Evolutionary conservation across 2,888 invertebrate species (phyloP).

Genomic region (Argynnis bischoffii): DNA sequence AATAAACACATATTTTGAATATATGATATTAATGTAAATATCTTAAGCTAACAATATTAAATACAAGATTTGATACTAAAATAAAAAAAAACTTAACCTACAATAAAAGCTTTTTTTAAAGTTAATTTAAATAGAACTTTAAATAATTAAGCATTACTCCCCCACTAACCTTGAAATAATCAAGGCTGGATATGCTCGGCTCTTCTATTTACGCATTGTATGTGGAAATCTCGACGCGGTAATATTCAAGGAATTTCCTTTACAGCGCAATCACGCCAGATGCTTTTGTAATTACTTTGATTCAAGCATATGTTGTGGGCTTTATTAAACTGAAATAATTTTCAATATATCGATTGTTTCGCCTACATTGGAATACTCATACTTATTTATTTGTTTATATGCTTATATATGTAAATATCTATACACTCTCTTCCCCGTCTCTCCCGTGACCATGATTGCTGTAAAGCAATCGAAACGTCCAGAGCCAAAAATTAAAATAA

Average conservation of each 20-base stretch:
- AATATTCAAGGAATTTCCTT: slow-evolving; percentile 19
- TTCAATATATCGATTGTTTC: too few species aligned
- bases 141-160: background rate
- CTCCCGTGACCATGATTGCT: too few species aligned
- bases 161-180: slow-evolving; percentile 9
- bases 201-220: slow-evolving; percentile 22
- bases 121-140: background rate
- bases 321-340: slow-evolving; percentile 5
- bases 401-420: too few species aligned
- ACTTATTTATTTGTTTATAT: background rate
- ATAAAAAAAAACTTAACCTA: background rate
- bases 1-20: too few species aligned
- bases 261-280: slow-evolving; percentile 13
- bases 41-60: too few species aligned
- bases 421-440: too few species aligned
- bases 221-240: slow-evolving; percentile 26
- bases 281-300: slow-evolving; percentile 18
- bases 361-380: background rate
- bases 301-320: slow-evolving; percentile 9
- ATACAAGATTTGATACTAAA: too few species aligned
- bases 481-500: too few species aligned
- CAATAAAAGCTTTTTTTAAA: background rate
- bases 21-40: too few species aligned
- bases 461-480: too few species aligned
- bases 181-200: slow-evolving; percentile 4